Evolutionary conservation across 2,113 vertebrate genomes (phyloP).

Genomic region (Poeciliopsis turrubarensis): DNA sequence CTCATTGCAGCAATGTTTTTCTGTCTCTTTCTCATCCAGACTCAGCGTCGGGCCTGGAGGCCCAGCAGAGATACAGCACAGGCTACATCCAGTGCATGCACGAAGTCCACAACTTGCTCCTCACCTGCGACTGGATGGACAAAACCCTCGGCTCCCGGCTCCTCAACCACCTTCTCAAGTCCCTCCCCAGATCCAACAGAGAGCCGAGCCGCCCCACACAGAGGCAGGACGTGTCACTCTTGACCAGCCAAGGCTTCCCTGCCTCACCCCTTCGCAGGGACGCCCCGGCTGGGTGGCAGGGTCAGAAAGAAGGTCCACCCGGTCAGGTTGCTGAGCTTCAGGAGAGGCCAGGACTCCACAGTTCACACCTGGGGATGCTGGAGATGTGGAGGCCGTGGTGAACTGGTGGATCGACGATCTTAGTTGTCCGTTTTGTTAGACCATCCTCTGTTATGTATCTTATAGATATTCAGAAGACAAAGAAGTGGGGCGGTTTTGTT

Average conservation of each 20-base stretch:
- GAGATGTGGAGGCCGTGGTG: constrained; percentile 93
- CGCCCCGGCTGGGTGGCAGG: constrained; percentile 37
- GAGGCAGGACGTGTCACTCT: constrained; percentile 34
- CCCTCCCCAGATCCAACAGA: constrained; percentile 79
- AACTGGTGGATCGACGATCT: constrained; percentile 50
- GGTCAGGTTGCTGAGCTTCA: constrained; percentile 39
- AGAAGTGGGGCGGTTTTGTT: constrained; percentile 82
- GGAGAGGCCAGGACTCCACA: constrained; percentile 58
- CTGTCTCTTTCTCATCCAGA: constrained; percentile 61
- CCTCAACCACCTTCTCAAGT: constrained; percentile 87
- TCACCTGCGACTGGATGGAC: constrained; percentile 92
- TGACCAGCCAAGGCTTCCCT: not conserved
- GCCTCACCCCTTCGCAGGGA: constrained; percentile 49
- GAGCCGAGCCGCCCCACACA: constrained; percentile 51
- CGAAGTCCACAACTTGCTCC: constrained; percentile 89
- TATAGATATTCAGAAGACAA: constrained; percentile 93
- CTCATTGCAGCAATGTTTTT: constrained; percentile 5
- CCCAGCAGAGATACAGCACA: constrained; percentile 88
- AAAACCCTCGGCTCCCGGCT: constrained; percentile 86
- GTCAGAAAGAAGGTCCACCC: constrained; percentile 38
- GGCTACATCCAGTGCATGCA: constrained; percentile 93
- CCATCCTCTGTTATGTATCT: constrained; percentile 87
- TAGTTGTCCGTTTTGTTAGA: constrained; percentile 70
- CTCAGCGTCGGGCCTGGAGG: constrained; percentile 79
- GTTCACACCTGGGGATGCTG: constrained; percentile 76